Evolutionary conservation across 2,113 vertebrate species (phyloP).

Genomic region (Nycticorax nycticorax): DNA sequence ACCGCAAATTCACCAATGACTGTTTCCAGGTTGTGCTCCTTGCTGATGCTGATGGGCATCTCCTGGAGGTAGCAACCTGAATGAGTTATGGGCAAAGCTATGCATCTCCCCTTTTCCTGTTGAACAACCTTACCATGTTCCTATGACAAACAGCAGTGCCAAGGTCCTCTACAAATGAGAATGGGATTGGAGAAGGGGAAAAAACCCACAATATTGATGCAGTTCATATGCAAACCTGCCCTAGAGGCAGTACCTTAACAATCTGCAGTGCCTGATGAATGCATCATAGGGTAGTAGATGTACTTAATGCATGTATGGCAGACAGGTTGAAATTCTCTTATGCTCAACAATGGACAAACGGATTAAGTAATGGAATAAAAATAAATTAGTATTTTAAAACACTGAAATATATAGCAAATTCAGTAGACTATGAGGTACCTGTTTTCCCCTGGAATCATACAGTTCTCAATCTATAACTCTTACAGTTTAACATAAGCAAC

Average conservation of each 20-base stretch:
- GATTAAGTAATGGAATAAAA: conserved; percentile 27
- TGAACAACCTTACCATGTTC: conserved; percentile 33
- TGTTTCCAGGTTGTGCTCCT: background rate
- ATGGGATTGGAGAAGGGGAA: background rate
- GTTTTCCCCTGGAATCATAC: background rate
- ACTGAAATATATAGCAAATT: background rate
- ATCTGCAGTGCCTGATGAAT: background rate
- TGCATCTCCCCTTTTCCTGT: background rate
- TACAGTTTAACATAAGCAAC: background rate
- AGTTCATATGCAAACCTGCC: conserved; percentile 45
- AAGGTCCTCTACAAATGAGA: conserved; percentile 48
- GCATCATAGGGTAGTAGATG: background rate
- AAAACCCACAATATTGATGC: conserved; percentile 22
- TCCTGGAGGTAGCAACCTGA: background rate
- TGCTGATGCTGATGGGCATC: background rate
- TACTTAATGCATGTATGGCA: background rate
- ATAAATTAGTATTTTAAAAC: conserved; percentile 28
- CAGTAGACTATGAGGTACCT: background rate
- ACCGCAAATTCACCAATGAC: background rate
- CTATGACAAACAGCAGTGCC: conserved; percentile 34
- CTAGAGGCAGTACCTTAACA: background rate
- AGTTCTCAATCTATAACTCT: background rate
- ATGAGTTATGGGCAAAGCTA: background rate
- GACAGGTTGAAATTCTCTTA: background rate
- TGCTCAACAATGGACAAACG: background rate